phyloP scores from a whole-genome alignment of 1,140 invertebrate genomes.

The Hyles vespertilio region DNA sequence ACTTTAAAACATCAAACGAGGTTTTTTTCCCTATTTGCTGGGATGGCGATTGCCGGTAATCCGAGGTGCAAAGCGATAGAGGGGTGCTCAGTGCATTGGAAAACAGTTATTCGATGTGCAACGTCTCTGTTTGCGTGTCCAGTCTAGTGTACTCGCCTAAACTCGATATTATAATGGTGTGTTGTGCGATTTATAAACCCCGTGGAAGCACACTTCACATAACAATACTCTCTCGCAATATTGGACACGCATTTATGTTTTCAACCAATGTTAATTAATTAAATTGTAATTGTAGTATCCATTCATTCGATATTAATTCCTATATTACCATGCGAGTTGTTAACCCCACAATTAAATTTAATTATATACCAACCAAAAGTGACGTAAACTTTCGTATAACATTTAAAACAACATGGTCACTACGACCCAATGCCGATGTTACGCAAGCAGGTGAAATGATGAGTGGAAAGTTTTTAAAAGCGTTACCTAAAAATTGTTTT shows the following conservation, averaged over 20 bases:
- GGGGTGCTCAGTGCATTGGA: slow-evolving; percentile 43
- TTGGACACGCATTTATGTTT: too few relatives aligned
- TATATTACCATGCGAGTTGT: too few relatives aligned
- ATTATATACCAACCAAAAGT: background rate
- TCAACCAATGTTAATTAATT: too few relatives aligned
- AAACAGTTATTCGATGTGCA: slow-evolving; percentile 44
- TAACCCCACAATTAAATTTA: too few relatives aligned
- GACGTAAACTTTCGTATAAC: background rate
- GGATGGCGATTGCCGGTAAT: slow-evolving; percentile 34
- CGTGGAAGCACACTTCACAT: slow-evolving; percentile 4
- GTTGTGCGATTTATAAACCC: slow-evolving; percentile 16
- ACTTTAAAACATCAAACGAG: slow-evolving; percentile 32
- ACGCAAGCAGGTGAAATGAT: slow-evolving; percentile 40
- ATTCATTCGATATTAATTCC: too few relatives aligned
- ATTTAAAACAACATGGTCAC: slow-evolving; percentile 4
- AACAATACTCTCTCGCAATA: background rate
- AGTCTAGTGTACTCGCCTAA: slow-evolving; percentile 30
- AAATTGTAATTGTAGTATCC: too few relatives aligned
- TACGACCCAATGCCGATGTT: slow-evolving; percentile 23
- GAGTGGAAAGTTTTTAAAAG: slow-evolving; percentile 34
- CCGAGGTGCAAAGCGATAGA: slow-evolving; percentile 42
- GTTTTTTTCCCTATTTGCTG: slow-evolving; percentile 25
- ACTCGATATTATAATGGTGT: slow-evolving; percentile 25
- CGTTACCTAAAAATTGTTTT: slow-evolving; percentile 55
- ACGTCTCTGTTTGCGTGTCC: slow-evolving; percentile 30